Evolutionary conservation across 2,113 vertebrate species (phyloP), one percentile per base, ranked within the genome.

Genomic region (Ceyx melanurus): DNA sequence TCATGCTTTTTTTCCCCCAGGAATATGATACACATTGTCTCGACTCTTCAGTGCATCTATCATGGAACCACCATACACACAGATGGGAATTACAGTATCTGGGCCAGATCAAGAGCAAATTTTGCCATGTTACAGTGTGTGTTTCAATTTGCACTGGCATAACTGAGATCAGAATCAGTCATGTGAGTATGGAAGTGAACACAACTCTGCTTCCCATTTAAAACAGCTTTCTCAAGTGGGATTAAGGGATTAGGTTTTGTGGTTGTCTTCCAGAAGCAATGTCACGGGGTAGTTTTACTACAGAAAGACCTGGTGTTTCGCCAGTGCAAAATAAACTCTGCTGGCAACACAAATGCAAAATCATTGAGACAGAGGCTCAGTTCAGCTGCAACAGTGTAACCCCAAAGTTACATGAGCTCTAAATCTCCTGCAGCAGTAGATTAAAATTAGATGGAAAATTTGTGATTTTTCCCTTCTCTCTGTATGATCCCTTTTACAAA

Each of bases 201-300:
- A 87, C 75, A 94, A 85, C 81, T 89, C 91, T 71, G 92, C 84
- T 93, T 95, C 89, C 91, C 91, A 67, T 96, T 96, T 95, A 87
- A 93, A 96, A 93, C 84, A 92, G 84, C 84, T 92, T 94, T 93
- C 89, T 94, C 94, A 96, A 96, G 91, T 96, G 93, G 95, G 92
- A 95, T 96, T 96, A 96, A 96, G 89, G 87, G 92, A 96, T 96
- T 96, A 96, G 87, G 89, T 85, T 96, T 93, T 94, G 92, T 91
- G 91, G 92, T 96, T 89, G 92, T 91, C 95, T 96, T 96, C 96
- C 95, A 96, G 96, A 95, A 95, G 91, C 84, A 96, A 74, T 92
- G 78, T 95, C 89, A 94, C 15, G 13, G 84, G 84, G 75, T 95
- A 87, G 60, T 93, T 96, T 93, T 93, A 73, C 71, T 91, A 68